Percentiles rank a stretch among this genome's conserved stretches.
These are phyloP conservation scores for Diglossa brunneiventris DNA, from an alignment of 2,113 vertebrate species.

Conservation along the genomic window DNA sequence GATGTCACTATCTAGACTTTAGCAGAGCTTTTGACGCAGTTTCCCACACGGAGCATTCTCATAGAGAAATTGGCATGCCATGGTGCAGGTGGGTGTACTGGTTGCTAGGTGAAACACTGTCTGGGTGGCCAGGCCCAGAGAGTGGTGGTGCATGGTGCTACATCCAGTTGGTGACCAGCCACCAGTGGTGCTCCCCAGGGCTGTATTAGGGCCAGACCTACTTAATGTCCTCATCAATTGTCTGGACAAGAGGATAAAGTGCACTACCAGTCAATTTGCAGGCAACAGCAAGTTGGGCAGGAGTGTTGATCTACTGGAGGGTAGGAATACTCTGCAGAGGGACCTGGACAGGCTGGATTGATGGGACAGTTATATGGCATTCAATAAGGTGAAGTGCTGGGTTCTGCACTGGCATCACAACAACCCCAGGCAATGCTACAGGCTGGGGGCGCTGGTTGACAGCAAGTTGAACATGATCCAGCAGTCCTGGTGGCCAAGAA, in stretches of 20 bases:
- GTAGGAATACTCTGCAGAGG: neutral
- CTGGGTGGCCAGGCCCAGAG: neutral
- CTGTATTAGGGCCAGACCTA: neutral
- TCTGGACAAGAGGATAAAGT: neutral
- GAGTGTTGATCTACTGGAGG: neutral
- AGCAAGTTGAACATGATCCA: neutral
- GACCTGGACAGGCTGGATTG: neutral
- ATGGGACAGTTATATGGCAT: neutral
- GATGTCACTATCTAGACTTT: neutral
- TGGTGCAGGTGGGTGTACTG: neutral
- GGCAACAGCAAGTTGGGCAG: neutral
- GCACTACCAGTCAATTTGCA: neutral
- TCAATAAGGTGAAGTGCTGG: neutral
- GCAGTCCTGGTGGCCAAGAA: neutral
- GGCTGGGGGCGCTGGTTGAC: neutral
- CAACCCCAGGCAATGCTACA: neutral
- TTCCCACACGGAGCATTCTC: neutral
- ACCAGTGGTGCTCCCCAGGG: neutral
- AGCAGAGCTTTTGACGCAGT: neutral
- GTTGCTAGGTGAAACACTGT: neutral
- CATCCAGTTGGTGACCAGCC: neutral
- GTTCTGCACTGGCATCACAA: neutral
- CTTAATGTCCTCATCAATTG: neutral
- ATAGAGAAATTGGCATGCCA: neutral
- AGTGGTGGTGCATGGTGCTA: neutral